A percentile compares a stretch with the other conserved stretches of the same genome.
Conservation (phyloP, 2,888 invertebrate genomes). For the Sericinus montela region DNA sequence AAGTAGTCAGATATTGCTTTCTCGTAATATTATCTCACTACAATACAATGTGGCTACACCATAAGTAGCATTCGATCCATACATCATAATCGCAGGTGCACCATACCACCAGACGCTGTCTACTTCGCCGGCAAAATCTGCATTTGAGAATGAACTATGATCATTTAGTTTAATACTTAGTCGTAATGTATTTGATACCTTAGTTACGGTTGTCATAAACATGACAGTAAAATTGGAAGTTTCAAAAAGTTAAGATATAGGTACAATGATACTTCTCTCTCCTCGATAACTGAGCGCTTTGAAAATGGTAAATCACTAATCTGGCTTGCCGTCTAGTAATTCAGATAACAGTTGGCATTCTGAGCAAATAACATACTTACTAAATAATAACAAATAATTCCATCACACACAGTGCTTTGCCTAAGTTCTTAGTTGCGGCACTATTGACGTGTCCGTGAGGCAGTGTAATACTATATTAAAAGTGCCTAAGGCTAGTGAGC, state of each 20-base stretch:
- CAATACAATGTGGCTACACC: background rate
- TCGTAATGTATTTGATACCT: background rate
- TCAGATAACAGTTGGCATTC: conserved; percentile 1
- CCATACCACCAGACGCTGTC: background rate
- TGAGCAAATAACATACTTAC: background rate
- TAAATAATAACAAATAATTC: background rate
- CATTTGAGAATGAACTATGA: background rate
- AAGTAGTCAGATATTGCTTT: background rate
- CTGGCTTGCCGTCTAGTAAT: background rate
- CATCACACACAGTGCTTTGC: conserved; percentile 2
- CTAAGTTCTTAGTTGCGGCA: background rate
- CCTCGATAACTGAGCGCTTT: background rate
- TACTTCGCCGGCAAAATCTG: background rate
- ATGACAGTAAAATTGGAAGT: conserved; percentile 18
- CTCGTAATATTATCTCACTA: background rate
- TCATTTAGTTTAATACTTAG: background rate
- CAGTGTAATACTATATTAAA: background rate
- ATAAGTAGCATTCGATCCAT: background rate
- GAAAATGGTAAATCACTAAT: background rate
- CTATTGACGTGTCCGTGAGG: background rate
- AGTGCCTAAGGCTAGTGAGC: conserved; percentile 1
- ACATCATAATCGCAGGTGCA: background rate
- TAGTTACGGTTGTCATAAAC: conserved; percentile 7
- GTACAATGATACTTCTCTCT: background rate
- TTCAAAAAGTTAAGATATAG: conserved; percentile 7